Conservation (phyloP, 1,140 invertebrate species). For the Chironomus striatipennis region DNA sequence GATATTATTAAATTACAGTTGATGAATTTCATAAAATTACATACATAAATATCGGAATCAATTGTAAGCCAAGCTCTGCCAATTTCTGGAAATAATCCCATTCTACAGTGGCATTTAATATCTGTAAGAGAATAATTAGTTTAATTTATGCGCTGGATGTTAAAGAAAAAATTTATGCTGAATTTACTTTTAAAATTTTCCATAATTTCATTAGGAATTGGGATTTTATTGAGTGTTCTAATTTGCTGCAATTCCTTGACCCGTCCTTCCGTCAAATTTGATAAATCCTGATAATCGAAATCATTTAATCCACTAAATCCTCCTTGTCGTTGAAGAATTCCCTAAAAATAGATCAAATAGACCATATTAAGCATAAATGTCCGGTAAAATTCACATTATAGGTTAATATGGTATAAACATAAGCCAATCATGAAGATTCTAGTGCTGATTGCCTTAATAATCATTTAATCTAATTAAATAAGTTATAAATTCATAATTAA, state of each 20-base stretch:
- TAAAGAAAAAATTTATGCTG: conserved; percentile 3
- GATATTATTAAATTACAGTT: background rate
- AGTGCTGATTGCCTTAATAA: background rate
- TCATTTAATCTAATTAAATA: background rate
- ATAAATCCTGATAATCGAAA: conserved; percentile 77
- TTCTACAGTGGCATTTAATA: conserved; percentile 89
- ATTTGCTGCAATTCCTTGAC: conserved; percentile 67
- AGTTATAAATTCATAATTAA: background rate
- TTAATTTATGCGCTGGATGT: conserved; percentile 34
- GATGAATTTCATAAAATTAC: background rate
- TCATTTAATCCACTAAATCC: conserved; percentile 74
- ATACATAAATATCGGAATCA: conserved; percentile 93
- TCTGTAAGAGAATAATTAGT: conserved; percentile 44
- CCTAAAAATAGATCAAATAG: background rate
- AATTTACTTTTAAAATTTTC: conserved; percentile 79
- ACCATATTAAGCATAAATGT: background rate
- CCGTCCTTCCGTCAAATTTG: conserved; percentile 50
- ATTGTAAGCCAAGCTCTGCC: conserved; percentile 93
- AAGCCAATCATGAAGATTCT: background rate
- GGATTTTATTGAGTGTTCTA: conserved; percentile 70
- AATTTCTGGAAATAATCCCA: conserved; percentile 95
- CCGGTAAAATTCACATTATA: background rate
- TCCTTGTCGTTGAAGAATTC: background rate
- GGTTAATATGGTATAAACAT: background rate
- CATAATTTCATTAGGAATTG: conserved; percentile 82